Evolutionary conservation across 2,888 invertebrate species (phyloP).

Genomic region (Clusia tigrina): DNA sequence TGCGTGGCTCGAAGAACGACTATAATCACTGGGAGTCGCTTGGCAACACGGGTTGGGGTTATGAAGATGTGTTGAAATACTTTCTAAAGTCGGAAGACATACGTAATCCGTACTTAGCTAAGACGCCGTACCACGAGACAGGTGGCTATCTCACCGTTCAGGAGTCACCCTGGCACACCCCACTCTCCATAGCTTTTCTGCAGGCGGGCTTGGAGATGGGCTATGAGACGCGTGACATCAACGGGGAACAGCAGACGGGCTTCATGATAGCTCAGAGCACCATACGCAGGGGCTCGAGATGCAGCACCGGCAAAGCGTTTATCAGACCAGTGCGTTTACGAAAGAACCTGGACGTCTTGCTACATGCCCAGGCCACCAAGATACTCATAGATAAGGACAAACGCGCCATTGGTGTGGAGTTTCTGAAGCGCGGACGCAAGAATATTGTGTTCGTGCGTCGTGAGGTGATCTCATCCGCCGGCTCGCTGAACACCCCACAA

Average conservation of each 20-base stretch:
- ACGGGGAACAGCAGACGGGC: conserved; percentile 83
- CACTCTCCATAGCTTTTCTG: conserved; percentile 81
- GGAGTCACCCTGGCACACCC: conserved; percentile 84
- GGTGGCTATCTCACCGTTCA: conserved; percentile 86
- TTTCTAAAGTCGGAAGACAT: conserved; percentile 90
- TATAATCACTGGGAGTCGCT: conserved; percentile 86
- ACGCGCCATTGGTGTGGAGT: conserved; percentile 80
- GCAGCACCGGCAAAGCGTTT: conserved; percentile 89
- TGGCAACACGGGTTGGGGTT: conserved; percentile 89
- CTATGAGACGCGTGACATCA: conserved; percentile 81
- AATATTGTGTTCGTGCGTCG: conserved; percentile 76
- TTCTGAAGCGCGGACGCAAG: conserved; percentile 72
- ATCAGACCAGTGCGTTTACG: conserved; percentile 81
- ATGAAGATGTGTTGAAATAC: conserved; percentile 81
- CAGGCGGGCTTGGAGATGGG: conserved; percentile 85
- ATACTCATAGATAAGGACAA: conserved; percentile 77
- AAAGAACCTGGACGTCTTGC: conserved; percentile 79
- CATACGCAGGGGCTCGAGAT: conserved; percentile 82
- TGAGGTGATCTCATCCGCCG: conserved; percentile 86
- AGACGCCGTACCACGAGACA: conserved; percentile 77
- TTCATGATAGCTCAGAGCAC: conserved; percentile 89
- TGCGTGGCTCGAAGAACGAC: conserved; percentile 85
- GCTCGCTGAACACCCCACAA: conserved; percentile 88
- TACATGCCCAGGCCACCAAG: conserved; percentile 77
- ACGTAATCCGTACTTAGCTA: conserved; percentile 80